phyloP scores from a whole-genome alignment of 2,888 invertebrate genomes.

The Xanthia icteritia region DNA sequence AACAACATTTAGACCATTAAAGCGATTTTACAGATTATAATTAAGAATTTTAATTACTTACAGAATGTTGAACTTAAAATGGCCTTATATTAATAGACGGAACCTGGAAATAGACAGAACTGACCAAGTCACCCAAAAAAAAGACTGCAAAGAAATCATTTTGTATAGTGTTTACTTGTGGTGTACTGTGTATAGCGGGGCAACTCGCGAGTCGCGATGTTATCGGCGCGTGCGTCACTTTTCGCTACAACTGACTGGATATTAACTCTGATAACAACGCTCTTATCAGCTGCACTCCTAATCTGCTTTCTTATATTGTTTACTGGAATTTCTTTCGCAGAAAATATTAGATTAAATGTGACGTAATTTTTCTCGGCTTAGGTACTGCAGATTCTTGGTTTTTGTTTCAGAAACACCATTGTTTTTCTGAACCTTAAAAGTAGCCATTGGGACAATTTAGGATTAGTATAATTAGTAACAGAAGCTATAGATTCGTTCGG shows the following conservation, averaged over 20 bases:
- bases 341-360: constrained; percentile 3
- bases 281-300: constrained; percentile 63
- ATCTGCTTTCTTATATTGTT: constrained; percentile 63
- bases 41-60: background rate
- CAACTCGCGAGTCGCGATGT: constrained; percentile 19
- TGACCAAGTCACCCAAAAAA: background rate
- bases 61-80: background rate
- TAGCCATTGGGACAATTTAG: background rate
- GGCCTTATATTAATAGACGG: background rate
- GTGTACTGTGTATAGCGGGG: background rate
- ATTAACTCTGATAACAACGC: constrained; percentile 62
- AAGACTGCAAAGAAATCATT: background rate
- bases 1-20: background rate
- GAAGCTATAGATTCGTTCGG: background rate
- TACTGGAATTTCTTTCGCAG: constrained; percentile 33
- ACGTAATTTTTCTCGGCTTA: background rate
- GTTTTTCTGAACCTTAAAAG: background rate
- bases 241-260: constrained; percentile 49
- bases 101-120: background rate
- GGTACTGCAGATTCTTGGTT: too few relatives aligned
- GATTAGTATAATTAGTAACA: background rate
- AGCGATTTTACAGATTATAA: background rate
- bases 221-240: constrained; percentile 62
- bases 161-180: background rate
- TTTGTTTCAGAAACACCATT: background rate